Evolutionary conservation across 2,888 invertebrate genomes (phyloP).

Genomic region (Nymphalis urticae): DNA sequence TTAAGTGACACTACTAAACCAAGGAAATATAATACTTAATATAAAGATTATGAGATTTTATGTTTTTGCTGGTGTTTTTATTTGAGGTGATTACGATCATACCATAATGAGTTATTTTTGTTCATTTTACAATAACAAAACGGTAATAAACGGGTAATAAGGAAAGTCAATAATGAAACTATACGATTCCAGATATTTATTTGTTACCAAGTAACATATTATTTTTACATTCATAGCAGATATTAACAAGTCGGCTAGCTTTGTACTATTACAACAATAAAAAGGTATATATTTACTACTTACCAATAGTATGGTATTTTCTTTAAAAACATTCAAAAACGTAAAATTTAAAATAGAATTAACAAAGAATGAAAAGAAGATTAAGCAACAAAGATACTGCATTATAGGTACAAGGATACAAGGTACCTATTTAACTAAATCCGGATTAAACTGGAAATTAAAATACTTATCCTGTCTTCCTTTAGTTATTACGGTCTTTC

Average conservation of each 20-base stretch:
- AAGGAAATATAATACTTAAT: too few relatives aligned
- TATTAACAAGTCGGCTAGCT: too few relatives aligned
- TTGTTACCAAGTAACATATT: not conserved
- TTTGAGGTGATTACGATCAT: too few relatives aligned
- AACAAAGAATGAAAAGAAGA: conserved; percentile 40
- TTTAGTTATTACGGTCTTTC: not conserved
- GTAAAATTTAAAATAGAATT: not conserved
- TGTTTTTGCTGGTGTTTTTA: too few relatives aligned
- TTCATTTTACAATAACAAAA: too few relatives aligned
- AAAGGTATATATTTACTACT: too few relatives aligned
- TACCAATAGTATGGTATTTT: too few relatives aligned
- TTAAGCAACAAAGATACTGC: conserved; percentile 57
- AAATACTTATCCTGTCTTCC: conserved; percentile 63
- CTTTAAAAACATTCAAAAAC: not conserved
- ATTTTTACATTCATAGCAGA: too few relatives aligned
- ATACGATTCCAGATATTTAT: not conserved
- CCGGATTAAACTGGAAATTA: conserved; percentile 64
- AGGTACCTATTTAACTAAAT: conserved; percentile 50
- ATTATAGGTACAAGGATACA: conserved; percentile 42
- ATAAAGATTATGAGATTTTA: too few relatives aligned
- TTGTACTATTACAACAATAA: too few relatives aligned
- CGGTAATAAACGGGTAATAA: not conserved
- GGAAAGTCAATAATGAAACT: not conserved
- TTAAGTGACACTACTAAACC: too few relatives aligned
- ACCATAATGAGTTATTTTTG: too few relatives aligned